Conservation (phyloP, 2,797 vertebrate genomes). For the Cottoperca gobio region DNA sequence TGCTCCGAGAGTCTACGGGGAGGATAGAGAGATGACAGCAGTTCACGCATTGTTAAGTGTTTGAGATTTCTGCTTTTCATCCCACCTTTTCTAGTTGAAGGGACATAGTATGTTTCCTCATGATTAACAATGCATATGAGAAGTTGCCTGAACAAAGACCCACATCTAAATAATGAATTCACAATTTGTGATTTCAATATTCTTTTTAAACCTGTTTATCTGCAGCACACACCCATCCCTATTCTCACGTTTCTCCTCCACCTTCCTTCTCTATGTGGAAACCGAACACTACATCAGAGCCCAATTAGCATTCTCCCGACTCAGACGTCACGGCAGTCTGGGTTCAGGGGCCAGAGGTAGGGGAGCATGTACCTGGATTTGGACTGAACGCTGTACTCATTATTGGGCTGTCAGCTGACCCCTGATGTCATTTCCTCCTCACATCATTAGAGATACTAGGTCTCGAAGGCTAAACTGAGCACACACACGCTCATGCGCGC, state of each 20-base stretch:
- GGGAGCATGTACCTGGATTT: constrained; percentile 65
- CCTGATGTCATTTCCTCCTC: constrained; percentile 71
- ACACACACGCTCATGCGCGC: constrained; percentile 22
- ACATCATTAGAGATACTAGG: constrained; percentile 67
- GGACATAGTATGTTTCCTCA: constrained; percentile 3
- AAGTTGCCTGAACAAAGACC: constrained; percentile 12
- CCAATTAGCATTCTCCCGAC: constrained; percentile 70
- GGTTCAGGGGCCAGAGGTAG: constrained; percentile 65
- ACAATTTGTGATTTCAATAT: constrained; percentile 5
- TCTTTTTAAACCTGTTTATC: constrained; percentile 26
- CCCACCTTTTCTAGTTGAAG: constrained; percentile 14
- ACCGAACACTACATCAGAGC: constrained; percentile 48
- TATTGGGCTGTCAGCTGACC: constrained; percentile 75
- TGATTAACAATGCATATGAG: neutral
- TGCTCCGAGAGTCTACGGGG: neutral
- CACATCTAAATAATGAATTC: constrained; percentile 18
- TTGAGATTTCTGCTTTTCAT: constrained; percentile 32
- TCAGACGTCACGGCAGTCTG: constrained; percentile 51
- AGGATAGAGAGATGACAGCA: constrained; percentile 25
- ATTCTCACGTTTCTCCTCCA: constrained; percentile 27
- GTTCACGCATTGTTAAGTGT: constrained; percentile 47
- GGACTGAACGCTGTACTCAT: constrained; percentile 72
- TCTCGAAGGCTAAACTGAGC: constrained; percentile 39
- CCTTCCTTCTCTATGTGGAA: constrained; percentile 36
- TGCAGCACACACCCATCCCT: constrained; percentile 8